Evolutionary conservation across 2,113 vertebrate genomes (phyloP).

Genomic region (Labrus mixtus): DNA sequence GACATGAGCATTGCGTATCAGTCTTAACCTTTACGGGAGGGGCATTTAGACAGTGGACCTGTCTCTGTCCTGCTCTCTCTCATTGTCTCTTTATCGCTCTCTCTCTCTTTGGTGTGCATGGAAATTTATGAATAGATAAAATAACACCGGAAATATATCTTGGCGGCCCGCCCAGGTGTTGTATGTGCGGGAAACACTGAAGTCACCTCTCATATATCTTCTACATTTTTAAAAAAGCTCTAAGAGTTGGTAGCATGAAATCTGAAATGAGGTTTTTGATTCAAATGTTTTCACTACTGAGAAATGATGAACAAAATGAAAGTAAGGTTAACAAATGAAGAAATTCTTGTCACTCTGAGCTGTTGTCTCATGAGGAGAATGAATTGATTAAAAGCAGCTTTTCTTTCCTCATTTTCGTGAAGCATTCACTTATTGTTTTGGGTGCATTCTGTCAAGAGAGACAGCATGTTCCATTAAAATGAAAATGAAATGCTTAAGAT

Average conservation of each 20-base stretch:
- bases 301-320: not conserved
- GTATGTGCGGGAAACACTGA: too few relatives aligned
- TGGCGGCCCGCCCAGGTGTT: too few relatives aligned
- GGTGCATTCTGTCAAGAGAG: conserved; percentile 31
- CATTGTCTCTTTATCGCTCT: too few relatives aligned
- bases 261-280: conserved; percentile 18
- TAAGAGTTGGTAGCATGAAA: conserved; percentile 12
- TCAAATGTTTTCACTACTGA: conserved; percentile 29
- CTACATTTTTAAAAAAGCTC: conserved; percentile 1
- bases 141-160: too few relatives aligned
- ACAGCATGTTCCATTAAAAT: conserved; percentile 53
- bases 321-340: not conserved
- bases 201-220: not conserved
- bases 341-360: not conserved
- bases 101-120: too few relatives aligned
- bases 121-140: too few relatives aligned
- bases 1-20: too few relatives aligned
- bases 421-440: conserved; percentile 40
- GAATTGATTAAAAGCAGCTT: conserved; percentile 46
- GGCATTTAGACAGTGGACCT: too few relatives aligned
- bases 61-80: too few relatives aligned
- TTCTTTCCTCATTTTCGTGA: conserved; percentile 26
- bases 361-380: conserved; percentile 20
- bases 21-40: too few relatives aligned
- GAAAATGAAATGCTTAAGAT: conserved; percentile 35